Evolutionary conservation across 2,888 invertebrate genomes (phyloP), one percentile per base, ranked within the genome.

Genomic region (Pristionchus maxplancki): DNA sequence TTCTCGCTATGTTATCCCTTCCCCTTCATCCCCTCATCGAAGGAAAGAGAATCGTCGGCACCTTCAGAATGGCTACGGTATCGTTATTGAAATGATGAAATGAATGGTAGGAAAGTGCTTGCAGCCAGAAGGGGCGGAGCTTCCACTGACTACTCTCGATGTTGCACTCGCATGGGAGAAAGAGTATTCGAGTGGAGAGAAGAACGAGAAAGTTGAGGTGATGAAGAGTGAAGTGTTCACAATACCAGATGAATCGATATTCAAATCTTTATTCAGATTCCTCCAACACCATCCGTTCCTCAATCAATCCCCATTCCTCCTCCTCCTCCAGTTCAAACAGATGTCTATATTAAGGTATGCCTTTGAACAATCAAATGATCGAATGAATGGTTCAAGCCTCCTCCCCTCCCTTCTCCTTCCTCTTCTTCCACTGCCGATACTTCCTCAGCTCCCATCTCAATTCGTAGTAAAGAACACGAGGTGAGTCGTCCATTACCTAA

Each of bases 161-260:
- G 71, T 87, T 15, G 34, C 86, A 15, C 44, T 87, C n/a, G 48
- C n/a, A 15, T 87, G 86, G 86, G 86, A 87, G 34, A 37, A 48
- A 1, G 71, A 67, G 15, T 86, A 86, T 31, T 28, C 28, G 8
- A 53, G 50, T 20, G 53, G 53, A 53, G 82, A 82, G 28, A 82
- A 37, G 8, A 20, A 34, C 4, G 40, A 71, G 24, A 37, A 71
- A 20, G 37, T 37, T n/a, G 24, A n/a, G n/a, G 24, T 58, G 24
- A 2, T 58, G 58, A 58, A 8, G 20, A 34, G 5, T 20, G 1
- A 34, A 2, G 6, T 11, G n/a, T 5, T 64, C 24, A 28, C n/a
- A 24, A n/a, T 64, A 4, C 8, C 5, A 1, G 62, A 64, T 44
- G 44, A 44, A n/a, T n/a, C n/a, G n/a, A n/a, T n/a, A n/a, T n/a